Evolutionary conservation across 35 echinoderm and acorn worm genomes (phyloP).

Genomic region (Eucidaris tribuloides): DNA sequence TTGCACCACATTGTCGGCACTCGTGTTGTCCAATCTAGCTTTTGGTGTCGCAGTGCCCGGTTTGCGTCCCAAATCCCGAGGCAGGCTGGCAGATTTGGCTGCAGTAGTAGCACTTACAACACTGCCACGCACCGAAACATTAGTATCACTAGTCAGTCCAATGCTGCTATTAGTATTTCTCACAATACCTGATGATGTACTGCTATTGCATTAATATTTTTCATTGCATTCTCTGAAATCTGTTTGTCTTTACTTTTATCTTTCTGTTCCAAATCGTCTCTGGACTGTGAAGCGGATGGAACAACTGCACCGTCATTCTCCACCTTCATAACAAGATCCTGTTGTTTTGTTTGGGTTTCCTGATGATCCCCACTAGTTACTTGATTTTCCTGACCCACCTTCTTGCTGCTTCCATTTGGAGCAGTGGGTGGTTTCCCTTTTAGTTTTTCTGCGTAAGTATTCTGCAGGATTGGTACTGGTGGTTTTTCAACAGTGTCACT

Average conservation of each 20-base stretch:
- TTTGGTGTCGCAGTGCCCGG: constrained; percentile 1
- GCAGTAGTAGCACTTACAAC: constrained; percentile 2
- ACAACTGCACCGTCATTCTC: too few species aligned
- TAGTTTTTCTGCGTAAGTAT: constrained; percentile 12
- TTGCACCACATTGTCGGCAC: constrained; percentile 32
- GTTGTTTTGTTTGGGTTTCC: too few species aligned
- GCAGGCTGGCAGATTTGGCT: constrained; percentile 14
- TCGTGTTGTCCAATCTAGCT: constrained; percentile 17
- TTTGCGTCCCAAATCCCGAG: constrained; percentile 12
- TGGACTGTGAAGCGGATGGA: too few species aligned
- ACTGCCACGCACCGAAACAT: too few species aligned
- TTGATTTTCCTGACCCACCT: constrained; percentile 2
- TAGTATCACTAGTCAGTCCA: too few species aligned
- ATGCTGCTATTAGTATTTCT: too few species aligned
- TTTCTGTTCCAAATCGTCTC: too few species aligned
- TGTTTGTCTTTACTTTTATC: too few species aligned
- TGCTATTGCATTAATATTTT: too few species aligned
- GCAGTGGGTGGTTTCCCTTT: constrained; percentile 5
- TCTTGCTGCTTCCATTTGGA: not conserved
- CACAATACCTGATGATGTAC: too few species aligned
- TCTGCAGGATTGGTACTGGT: not conserved
- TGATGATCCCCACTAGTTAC: not conserved
- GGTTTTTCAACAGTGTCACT: not conserved
- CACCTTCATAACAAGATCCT: too few species aligned
- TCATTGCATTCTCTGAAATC: too few species aligned